These are phyloP conservation scores for Amphilophus citrinellus DNA, from an alignment of 2,113 vertebrate species.

Conservation along the genomic window DNA sequence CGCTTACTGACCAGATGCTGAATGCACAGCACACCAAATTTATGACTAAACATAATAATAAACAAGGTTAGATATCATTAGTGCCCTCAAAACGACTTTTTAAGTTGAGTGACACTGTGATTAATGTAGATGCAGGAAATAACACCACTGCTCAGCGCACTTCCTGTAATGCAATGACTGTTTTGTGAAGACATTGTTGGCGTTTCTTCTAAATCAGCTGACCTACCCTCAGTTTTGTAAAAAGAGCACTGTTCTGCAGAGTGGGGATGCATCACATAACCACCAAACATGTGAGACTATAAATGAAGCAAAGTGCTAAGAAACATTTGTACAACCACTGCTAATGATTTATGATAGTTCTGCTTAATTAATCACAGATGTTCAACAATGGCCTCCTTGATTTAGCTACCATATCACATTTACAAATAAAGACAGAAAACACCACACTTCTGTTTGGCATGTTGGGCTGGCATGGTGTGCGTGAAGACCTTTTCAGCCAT, in stretches of 20 bases:
- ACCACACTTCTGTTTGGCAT: conserved; percentile 38
- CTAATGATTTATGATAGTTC: conserved; percentile 8
- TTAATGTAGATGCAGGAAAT: conserved; percentile 76
- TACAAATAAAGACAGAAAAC: conserved; percentile 31
- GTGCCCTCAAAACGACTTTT: neutral
- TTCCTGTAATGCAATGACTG: conserved; percentile 79
- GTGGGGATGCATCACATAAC: neutral
- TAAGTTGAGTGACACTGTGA: conserved; percentile 39
- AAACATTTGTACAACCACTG: neutral
- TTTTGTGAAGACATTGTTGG: conserved; percentile 57
- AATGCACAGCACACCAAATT: neutral
- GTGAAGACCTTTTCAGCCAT: conserved; percentile 63
- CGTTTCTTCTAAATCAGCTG: conserved; percentile 76
- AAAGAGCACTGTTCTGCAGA: conserved; percentile 22
- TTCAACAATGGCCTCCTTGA: neutral
- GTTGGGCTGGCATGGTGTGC: conserved; percentile 40
- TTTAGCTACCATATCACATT: conserved; percentile 14
- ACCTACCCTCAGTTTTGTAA: conserved; percentile 57
- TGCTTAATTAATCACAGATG: conserved; percentile 2
- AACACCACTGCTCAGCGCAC: conserved; percentile 63
- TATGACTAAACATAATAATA: neutral
- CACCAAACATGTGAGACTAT: conserved; percentile 9
- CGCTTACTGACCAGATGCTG: neutral
- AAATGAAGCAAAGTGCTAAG: neutral
- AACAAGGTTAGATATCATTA: neutral